A percentile compares a stretch with the other conserved stretches of the same genome.
phyloP scores from a whole-genome alignment of 2,888 invertebrate genomes.

The Lypha dubia region DNA sequence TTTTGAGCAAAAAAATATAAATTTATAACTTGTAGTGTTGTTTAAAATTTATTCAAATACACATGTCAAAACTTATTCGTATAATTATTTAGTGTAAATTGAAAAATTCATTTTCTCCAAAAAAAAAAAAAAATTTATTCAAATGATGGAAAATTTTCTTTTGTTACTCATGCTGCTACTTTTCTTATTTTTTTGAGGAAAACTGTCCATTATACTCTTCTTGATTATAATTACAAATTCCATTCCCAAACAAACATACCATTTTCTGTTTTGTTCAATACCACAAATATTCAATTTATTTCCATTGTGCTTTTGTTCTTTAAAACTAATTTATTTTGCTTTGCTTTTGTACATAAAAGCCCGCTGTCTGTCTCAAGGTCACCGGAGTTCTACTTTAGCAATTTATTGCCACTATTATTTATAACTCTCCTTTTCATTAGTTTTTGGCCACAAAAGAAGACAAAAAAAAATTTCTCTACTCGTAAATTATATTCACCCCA shows the following conservation, averaged over 20 bases:
- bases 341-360: slow-evolving; percentile 22
- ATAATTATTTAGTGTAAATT: no score
- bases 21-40: no score
- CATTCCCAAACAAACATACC: neutral
- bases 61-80: no score
- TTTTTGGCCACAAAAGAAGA: slow-evolving; percentile 55
- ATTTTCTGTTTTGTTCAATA: neutral
- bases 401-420: slow-evolving; percentile 58
- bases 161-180: no score
- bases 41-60: no score
- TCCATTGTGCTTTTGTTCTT: slow-evolving; percentile 8
- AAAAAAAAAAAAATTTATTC: no score
- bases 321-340: slow-evolving; percentile 18
- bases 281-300: neutral
- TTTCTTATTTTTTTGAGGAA: no score
- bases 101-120: no score
- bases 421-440: slow-evolving; percentile 58
- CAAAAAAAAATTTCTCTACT: neutral
- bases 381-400: slow-evolving; percentile 62
- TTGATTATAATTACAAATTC: neutral
- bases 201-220: neutral
- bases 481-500: slow-evolving; percentile 34
- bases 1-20: no score
- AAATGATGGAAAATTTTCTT: no score
- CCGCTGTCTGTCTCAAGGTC: slow-evolving; percentile 67